phyloP scores from a whole-genome alignment of 2,113 vertebrate genomes.

The Microtus oregoni region DNA sequence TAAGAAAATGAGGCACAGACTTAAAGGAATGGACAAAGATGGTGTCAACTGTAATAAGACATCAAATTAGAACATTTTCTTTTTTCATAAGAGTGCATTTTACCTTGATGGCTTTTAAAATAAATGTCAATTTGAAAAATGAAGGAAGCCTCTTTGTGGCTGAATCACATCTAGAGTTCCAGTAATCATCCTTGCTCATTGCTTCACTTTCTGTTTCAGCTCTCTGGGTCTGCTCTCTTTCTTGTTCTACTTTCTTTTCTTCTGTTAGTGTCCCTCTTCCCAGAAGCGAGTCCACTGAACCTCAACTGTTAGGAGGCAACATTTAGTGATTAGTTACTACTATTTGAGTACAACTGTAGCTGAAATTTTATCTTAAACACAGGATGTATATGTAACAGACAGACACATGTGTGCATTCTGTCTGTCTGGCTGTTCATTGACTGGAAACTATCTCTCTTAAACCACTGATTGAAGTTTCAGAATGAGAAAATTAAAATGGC shows the following conservation, averaged over 20 bases:
- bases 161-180: slow-evolving; percentile 60
- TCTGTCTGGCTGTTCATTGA: slow-evolving; percentile 53
- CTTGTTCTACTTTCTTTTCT: not conserved
- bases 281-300: slow-evolving; percentile 15
- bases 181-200: slow-evolving; percentile 50
- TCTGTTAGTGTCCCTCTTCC: not conserved
- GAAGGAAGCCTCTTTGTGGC: slow-evolving; percentile 23
- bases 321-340: not conserved
- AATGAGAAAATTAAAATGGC: slow-evolving; percentile 70
- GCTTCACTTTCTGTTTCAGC: slow-evolving; percentile 33
- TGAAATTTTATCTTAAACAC: slow-evolving; percentile 47
- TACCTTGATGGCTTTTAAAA: slow-evolving; percentile 57
- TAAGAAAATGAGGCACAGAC: slow-evolving; percentile 5
- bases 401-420: not conserved
- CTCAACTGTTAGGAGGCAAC: not conserved
- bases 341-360: not conserved
- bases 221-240: not conserved
- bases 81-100: slow-evolving; percentile 46
- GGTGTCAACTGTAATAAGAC: slow-evolving; percentile 39
- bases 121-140: slow-evolving; percentile 72
- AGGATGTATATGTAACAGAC: not conserved
- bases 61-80: slow-evolving; percentile 56
- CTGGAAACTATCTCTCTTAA: slow-evolving; percentile 27
- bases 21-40: slow-evolving; percentile 14
- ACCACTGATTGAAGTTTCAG: slow-evolving; percentile 56